Base-by-base conservation (phyloP, 1,140 invertebrate species). In the Nymphalis io region DNA sequence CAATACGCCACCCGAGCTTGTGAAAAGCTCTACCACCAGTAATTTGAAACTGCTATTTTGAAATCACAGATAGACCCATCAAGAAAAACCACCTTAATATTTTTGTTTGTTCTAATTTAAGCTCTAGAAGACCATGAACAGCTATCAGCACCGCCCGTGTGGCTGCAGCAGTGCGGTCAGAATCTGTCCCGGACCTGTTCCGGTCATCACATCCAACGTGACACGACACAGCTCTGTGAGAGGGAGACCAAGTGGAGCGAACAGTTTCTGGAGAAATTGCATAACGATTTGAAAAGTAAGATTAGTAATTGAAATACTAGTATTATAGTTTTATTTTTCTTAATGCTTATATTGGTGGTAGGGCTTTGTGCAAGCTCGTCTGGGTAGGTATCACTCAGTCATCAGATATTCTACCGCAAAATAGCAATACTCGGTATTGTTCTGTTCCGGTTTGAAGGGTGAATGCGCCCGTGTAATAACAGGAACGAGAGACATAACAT, bases 231-330 rank as follows among this genome's bases (percentile, higher is more conserved):
- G 75, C 88, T 92, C 33, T 95, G 94, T 74, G 84, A 93, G 44
- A 86, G 93, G 27, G 91, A 94, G 79, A 94, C 94, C 3, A 93
- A 93, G 81, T 95, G 94, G 94, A 94, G 93, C 27, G 92, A 94
- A 44, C 90, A 93, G 66, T 94, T 93, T 61, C 62, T 95, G 23
- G 92, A 93, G 78, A 82, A 91, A 42, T 84, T 95, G 15, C 92
- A 94, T 60, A 85, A 92, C 48, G 94, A 94, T 76, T 75, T 95
- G 2, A 93, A 92, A 75, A 94, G 94, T 93, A 73, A 75, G 80
- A 74, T 39, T 39, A 5, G 4, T 15, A 16, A 3, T 44, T 44
- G 13, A 11, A 44, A 3, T 11, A 44, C 2, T 11, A 44, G 13
- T 15, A n/a, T 11, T 6, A 15, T 44, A 13, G 40, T 11, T 44